These are phyloP conservation scores for Thymelicus acteon DNA, from an alignment of 2,888 invertebrate species.

Conservation along the genomic window DNA sequence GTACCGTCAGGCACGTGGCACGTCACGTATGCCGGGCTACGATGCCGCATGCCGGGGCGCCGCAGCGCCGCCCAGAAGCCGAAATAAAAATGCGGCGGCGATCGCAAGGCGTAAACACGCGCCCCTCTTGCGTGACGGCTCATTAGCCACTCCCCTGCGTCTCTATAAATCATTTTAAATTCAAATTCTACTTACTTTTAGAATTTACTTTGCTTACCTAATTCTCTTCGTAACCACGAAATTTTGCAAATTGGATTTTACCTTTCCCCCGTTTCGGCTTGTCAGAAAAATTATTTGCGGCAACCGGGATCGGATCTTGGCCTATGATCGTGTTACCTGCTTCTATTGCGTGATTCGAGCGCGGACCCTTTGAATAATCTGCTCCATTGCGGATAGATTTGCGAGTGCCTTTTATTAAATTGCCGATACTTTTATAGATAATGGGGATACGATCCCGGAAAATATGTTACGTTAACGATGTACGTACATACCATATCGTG, in stretches of 20 bases:
- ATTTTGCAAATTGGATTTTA: conserved; percentile 80
- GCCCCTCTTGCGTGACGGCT: conserved; percentile 82
- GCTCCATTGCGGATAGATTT: conserved; percentile 44
- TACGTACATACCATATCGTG: not conserved
- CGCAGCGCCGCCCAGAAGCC: conserved; percentile 65
- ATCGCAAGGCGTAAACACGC: conserved; percentile 74
- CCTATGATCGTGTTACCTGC: conserved; percentile 58
- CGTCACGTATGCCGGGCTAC: conserved; percentile 61
- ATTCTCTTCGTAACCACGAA: conserved; percentile 76
- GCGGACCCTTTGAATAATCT: conserved; percentile 48
- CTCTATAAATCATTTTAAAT: conserved; percentile 84
- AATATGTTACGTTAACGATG: not conserved
- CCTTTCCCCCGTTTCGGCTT: conserved; percentile 63
- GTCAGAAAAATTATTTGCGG: conserved; percentile 68
- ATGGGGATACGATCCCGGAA: not conserved
- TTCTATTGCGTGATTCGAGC: conserved; percentile 53
- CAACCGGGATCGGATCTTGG: conserved; percentile 63
- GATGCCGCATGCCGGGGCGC: conserved; percentile 47
- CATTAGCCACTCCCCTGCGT: conserved; percentile 82
- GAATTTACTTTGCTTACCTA: conserved; percentile 82
- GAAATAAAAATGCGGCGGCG: conserved; percentile 65
- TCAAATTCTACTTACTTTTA: conserved; percentile 83
- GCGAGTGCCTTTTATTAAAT: conserved; percentile 35
- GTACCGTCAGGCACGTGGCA: conserved; percentile 1
- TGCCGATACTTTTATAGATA: conserved; percentile 19